Percentiles rank a stretch among this genome's conserved stretches.
Conservation (phyloP, 2,797 vertebrate species). For the Leucoraja ocellata region DNA sequence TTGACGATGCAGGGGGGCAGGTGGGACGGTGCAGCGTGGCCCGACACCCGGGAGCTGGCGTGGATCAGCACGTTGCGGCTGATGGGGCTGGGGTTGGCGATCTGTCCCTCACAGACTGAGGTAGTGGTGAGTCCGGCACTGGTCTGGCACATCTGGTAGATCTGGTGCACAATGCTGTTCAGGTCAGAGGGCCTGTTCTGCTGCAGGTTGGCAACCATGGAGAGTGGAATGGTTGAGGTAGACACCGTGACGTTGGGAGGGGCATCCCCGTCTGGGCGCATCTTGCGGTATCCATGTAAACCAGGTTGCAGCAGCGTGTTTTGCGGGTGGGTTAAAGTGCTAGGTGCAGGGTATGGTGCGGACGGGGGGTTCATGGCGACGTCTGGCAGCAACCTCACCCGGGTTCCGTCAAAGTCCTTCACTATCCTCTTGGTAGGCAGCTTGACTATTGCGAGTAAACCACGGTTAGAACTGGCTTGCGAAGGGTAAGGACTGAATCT, state of each 20-base stretch:
- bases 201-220: constrained; percentile 87
- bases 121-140: constrained; percentile 81
- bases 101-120: constrained; percentile 97
- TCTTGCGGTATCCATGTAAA: constrained; percentile 78
- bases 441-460: constrained; percentile 91
- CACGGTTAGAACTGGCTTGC: constrained; percentile 82
- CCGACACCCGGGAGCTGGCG: constrained; percentile 90
- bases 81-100: constrained; percentile 97
- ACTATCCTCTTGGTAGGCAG: constrained; percentile 82
- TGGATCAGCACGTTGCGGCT: constrained; percentile 96
- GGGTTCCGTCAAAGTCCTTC: constrained; percentile 93
- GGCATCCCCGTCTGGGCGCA: constrained; percentile 77
- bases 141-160: constrained; percentile 97
- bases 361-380: constrained; percentile 83
- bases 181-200: constrained; percentile 85
- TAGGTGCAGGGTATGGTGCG: constrained; percentile 81
- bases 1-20: constrained; percentile 76
- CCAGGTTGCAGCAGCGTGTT: constrained; percentile 65
- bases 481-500: constrained; percentile 95
- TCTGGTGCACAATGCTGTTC: constrained; percentile 98
- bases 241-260: constrained; percentile 99
- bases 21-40: constrained; percentile 74
- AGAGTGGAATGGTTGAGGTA: constrained; percentile 99
- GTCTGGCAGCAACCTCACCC: constrained; percentile 81
- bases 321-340: constrained; percentile 96